These are phyloP conservation scores for Electrona antarctica DNA, from an alignment of 2,113 vertebrate genomes.

Conservation along the genomic window DNA sequence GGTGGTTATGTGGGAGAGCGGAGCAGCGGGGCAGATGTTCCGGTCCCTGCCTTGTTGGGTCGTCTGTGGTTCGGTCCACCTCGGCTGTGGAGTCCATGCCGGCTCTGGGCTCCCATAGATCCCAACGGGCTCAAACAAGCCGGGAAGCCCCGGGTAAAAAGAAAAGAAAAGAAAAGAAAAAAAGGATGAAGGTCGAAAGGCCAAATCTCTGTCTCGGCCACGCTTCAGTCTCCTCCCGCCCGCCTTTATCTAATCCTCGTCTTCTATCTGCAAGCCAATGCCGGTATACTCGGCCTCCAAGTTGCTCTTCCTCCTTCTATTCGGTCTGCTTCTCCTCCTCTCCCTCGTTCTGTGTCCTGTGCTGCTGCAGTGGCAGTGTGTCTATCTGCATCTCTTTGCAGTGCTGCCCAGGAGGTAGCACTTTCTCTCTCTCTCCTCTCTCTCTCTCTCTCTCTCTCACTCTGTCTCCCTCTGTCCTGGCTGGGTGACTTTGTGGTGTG, in stretches of 20 bases:
- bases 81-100: slow-evolving; percentile 38
- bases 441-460: slow-evolving; percentile 17
- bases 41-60: slow-evolving; percentile 10
- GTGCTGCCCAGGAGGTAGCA: slow-evolving; percentile 34
- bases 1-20: background rate
- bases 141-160: slow-evolving; percentile 5
- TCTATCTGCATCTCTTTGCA: slow-evolving; percentile 57
- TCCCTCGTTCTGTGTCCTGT: slow-evolving; percentile 8
- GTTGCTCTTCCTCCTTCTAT: too few species aligned
- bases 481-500: background rate
- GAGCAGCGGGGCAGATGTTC: slow-evolving; percentile 27
- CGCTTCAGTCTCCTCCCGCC: background rate
- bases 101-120: background rate
- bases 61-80: slow-evolving; percentile 19
- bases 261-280: too few species aligned
- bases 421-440: background rate
- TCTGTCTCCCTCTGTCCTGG: slow-evolving; percentile 38
- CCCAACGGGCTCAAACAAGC: background rate
- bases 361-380: slow-evolving; percentile 50
- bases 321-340: background rate
- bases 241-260: too few species aligned
- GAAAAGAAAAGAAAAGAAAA: too few species aligned
- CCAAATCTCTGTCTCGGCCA: background rate
- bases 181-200: slow-evolving; percentile 8
- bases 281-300: too few species aligned